phyloP scores from a whole-genome alignment of 2,797 vertebrate genomes.

The Scyliorhinus canicula region DNA sequence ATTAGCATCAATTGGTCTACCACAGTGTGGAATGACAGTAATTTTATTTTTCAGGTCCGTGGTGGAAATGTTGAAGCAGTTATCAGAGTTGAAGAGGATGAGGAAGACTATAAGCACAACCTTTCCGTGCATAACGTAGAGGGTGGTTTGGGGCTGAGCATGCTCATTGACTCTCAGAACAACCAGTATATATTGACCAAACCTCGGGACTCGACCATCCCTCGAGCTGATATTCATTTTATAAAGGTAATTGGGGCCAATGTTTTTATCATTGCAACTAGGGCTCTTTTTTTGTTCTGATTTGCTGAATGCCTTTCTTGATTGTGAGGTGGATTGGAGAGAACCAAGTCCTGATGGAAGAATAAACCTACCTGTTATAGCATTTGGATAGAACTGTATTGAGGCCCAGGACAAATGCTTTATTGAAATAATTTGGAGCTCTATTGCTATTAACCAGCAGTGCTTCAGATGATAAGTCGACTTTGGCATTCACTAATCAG shows the following conservation, averaged over 20 bases:
- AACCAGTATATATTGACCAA: conserved; percentile 96
- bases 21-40: neutral
- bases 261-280: neutral
- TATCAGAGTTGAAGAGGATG: conserved; percentile 86
- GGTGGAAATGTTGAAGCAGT: conserved; percentile 94
- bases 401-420: neutral
- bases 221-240: conserved; percentile 88
- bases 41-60: conserved; percentile 63
- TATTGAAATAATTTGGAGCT: neutral
- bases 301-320: neutral
- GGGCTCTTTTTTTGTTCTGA: neutral
- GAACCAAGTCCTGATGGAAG: neutral
- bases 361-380: neutral
- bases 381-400: neutral
- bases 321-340: neutral
- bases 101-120: conserved; percentile 76
- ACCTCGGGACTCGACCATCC: conserved; percentile 89
- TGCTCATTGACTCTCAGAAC: conserved; percentile 98
- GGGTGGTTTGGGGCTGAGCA: conserved; percentile 85
- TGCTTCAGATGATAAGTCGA: neutral
- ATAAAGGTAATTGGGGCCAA: conserved; percentile 68
- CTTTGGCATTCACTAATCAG: neutral
- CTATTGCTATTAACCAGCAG: neutral
- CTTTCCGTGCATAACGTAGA: conserved; percentile 70
- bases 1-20: neutral